Base-by-base conservation (phyloP, 2,888 invertebrate species). In the Sicus ferrugineus region DNA sequence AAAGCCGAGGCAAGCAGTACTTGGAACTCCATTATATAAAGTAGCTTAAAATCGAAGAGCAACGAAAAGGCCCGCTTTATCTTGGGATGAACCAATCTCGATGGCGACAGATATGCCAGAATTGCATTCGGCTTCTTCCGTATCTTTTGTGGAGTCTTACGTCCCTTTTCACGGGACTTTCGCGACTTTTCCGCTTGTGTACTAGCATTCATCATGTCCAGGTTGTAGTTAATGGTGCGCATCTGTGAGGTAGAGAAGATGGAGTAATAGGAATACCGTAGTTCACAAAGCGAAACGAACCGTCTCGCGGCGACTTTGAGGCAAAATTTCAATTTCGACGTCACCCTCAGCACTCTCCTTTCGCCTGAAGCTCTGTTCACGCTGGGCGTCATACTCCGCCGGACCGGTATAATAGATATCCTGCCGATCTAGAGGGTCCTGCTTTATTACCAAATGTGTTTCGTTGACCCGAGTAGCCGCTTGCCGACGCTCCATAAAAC, bases 401-500 rank as follows among this genome's bases (percentile, higher is more conserved):
- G 76, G 76, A 0, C 82, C 82, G 0, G 78, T 78, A 26, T 90
- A 93, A 82, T 92, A 91, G 65, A 92, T 90, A 78, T 93, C 93
- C 73, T 90, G 89, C 62, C 90, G 86, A 79, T 91, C 90, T 75
- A 93, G 84, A 0, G 91, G 91, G 73, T 79, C 79, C 2, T 77
- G 72, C 1, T 74, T 75, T 9, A 83, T 78, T 0, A 83, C 58
- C 59, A 74, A 76, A 19, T 68, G 50, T 11, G 34, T 21, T 4
- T n/a, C 28, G 6, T 21, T 11, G 0, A 46, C 16, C 21, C 4
- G 26, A 23, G 4, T 11, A 2, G 50, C 54, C 14, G 38, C 14
- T 7, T 64, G 28, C 3, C 31, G 62, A 0, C 30, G 63, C 0
- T 46, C 28, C 14, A 34, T 16, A 9, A 61, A 16, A 5, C 14